phyloP scores from a whole-genome alignment of 2,113 vertebrate species.

The Ellobius talpinus region DNA sequence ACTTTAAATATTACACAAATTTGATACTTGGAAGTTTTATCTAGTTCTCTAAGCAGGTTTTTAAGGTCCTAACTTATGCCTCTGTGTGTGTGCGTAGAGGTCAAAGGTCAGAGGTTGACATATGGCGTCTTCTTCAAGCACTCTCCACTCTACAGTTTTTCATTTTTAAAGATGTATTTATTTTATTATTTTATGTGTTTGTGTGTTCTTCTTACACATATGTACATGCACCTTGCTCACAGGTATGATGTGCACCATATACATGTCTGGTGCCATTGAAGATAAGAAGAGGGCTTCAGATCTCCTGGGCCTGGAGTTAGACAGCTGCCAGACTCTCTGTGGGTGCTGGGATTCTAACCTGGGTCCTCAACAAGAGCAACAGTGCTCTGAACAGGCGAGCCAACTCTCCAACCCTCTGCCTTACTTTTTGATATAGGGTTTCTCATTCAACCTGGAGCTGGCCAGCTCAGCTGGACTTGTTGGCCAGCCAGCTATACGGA shows the following conservation, averaged over 20 bases:
- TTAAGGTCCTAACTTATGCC: conserved; percentile 11
- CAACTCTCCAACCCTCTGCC: neutral
- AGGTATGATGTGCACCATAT: neutral
- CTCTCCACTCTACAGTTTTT: neutral
- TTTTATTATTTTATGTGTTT: neutral
- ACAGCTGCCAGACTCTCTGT: neutral
- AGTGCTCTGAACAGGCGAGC: neutral
- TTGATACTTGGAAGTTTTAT: neutral
- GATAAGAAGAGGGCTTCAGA: neutral
- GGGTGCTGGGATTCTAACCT: neutral
- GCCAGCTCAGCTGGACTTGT: too few species aligned
- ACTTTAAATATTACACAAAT: conserved; percentile 37
- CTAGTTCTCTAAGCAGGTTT: conserved; percentile 13
- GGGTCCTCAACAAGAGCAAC: neutral
- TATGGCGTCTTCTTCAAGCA: neutral
- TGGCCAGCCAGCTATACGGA: neutral
- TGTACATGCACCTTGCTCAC: too few species aligned
- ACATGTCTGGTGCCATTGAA: neutral
- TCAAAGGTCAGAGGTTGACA: neutral
- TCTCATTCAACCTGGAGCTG: neutral
- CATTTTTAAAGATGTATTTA: neutral
- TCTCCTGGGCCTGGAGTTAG: neutral
- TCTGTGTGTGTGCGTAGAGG: neutral
- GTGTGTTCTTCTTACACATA: neutral
- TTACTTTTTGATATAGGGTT: neutral